Evolutionary conservation across 2,113 vertebrate genomes (phyloP).

Genomic region (Nothoprocta pentlandii): DNA sequence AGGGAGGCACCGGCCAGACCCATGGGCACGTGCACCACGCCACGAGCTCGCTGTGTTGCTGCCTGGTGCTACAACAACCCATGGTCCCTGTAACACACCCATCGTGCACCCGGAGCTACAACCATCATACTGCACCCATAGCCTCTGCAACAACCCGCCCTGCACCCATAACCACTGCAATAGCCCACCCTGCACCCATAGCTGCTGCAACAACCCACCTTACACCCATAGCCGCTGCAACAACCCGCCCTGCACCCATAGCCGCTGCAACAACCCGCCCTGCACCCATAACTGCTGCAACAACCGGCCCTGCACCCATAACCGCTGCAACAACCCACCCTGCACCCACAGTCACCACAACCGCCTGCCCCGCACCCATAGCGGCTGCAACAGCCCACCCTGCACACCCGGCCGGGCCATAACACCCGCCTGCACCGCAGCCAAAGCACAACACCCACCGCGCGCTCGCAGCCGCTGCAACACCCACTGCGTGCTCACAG

Average conservation of each 20-base stretch:
- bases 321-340: neutral
- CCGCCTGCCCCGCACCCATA: neutral
- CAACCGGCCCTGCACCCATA: neutral
- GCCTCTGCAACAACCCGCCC: neutral
- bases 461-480: neutral
- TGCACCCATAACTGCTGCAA: neutral
- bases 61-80: accelerated
- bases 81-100: accelerated
- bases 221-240: neutral
- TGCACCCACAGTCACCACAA: neutral
- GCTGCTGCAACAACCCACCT: neutral
- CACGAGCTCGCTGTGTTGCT: neutral
- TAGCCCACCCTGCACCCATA: neutral
- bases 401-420: neutral
- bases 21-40: neutral
- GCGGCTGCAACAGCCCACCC: neutral
- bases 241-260: neutral
- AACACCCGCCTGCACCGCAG: neutral
- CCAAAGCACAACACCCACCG: neutral
- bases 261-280: no score
- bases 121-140: neutral
- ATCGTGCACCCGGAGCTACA: neutral
- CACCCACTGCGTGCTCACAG: accelerated
- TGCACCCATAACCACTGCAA: neutral
- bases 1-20: neutral